These are phyloP conservation scores for Rhynchonycteris naso DNA, from an alignment of 2,797 vertebrate genomes.

Conservation along the genomic window DNA sequence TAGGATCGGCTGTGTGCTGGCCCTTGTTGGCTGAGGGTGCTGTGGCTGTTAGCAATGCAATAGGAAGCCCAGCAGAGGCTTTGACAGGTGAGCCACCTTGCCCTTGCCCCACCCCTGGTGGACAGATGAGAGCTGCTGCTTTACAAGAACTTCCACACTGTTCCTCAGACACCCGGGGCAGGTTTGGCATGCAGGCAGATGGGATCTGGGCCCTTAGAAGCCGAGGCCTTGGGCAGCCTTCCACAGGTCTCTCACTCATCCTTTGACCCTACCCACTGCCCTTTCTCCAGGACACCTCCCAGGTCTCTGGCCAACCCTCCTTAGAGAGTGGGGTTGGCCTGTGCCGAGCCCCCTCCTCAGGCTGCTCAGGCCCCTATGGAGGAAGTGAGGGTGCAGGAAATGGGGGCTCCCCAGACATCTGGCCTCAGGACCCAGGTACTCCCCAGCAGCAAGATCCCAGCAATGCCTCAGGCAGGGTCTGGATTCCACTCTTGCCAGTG, in stretches of 20 bases:
- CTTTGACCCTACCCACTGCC: not conserved
- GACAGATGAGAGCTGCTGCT: not conserved
- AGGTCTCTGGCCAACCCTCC: not conserved
- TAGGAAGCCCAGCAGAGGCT: not conserved
- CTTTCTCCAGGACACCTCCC: too few species aligned
- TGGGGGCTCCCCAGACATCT: not conserved
- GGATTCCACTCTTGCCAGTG: accelerated
- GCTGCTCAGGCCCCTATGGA: too few species aligned
- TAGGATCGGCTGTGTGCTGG: not conserved
- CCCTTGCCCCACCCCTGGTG: accelerated
- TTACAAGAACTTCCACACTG: accelerated
- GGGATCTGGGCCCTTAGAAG: too few species aligned
- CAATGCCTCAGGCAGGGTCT: not conserved
- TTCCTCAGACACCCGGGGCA: not conserved
- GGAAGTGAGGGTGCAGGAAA: too few species aligned
- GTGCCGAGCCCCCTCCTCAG: too few species aligned
- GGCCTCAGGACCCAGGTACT: not conserved
- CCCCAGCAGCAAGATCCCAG: too few species aligned
- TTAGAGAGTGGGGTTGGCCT: not conserved
- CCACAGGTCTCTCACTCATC: not conserved
- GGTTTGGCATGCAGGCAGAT: not conserved
- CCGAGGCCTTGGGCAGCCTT: not conserved
- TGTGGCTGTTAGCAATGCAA: not conserved
- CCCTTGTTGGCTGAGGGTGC: not conserved
- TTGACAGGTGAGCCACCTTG: not conserved